Conservation (phyloP, 2,888 invertebrate genomes). For the Liodrosophila aerea region DNA sequence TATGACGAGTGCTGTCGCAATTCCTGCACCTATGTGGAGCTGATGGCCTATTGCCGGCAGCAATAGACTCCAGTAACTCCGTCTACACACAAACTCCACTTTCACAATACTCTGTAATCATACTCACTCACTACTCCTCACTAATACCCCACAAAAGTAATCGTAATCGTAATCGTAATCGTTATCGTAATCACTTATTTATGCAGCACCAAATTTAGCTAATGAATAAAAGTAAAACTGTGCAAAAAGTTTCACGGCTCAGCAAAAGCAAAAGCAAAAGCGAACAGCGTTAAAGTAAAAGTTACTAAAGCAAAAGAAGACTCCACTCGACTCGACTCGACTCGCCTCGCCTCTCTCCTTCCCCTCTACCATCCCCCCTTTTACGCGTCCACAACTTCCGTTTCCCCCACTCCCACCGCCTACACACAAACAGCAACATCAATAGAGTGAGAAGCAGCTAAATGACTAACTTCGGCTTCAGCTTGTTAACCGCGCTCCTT, state of each 20-base stretch:
- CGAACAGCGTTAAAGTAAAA: conserved; percentile 56
- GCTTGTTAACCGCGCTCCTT: conserved; percentile 58
- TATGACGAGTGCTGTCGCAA: conserved; percentile 72
- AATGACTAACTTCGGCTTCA: conserved; percentile 60
- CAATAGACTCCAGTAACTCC: too few species aligned
- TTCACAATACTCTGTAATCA: not conserved
- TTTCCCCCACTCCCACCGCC: not conserved
- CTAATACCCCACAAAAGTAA: conserved; percentile 24
- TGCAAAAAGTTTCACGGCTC: conserved; percentile 58
- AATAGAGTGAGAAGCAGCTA: conserved; percentile 31
- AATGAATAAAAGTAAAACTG: conserved; percentile 73
- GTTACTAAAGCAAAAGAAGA: conserved; percentile 21
- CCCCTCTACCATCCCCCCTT: not conserved
- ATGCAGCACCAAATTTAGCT: conserved; percentile 73
- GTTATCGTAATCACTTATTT: conserved; percentile 69
- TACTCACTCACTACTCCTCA: conserved; percentile 3
- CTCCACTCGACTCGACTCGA: too few species aligned
- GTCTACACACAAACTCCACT: too few species aligned
- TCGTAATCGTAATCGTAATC: conserved; percentile 50
- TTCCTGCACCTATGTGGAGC: conserved; percentile 58
- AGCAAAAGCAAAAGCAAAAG: conserved; percentile 28
- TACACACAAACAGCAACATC: not conserved
- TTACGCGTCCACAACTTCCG: not conserved
- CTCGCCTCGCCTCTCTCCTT: not conserved
- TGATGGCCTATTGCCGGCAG: conserved; percentile 62